These are phyloP conservation scores for Bicyclus anynana DNA, from an alignment of 1,140 invertebrate genomes.

Conservation along the genomic window DNA sequence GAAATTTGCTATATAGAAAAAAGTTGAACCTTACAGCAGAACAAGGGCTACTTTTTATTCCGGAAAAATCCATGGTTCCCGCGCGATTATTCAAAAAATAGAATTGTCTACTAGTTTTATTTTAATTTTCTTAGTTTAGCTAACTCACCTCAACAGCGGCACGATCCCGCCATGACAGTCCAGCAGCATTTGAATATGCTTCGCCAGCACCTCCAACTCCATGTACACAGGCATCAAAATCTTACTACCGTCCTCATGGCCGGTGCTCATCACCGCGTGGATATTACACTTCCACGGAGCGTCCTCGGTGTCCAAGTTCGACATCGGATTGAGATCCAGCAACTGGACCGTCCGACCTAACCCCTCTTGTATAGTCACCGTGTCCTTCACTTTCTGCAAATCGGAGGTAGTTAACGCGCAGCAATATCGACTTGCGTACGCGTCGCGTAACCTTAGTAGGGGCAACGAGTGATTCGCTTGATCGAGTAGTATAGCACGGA, in stretches of 20 bases:
- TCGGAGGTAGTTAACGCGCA: conserved; percentile 87
- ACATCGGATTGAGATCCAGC: conserved; percentile 56
- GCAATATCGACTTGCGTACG: conserved; percentile 89
- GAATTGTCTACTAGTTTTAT: too few species aligned
- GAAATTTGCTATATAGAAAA: too few species aligned
- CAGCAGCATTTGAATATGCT: conserved; percentile 82
- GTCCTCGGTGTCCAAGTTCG: conserved; percentile 56
- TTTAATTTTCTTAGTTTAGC: too few species aligned
- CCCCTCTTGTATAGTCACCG: conserved; percentile 69
- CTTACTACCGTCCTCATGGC: conserved; percentile 81
- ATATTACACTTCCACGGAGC: conserved; percentile 78
- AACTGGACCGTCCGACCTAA: conserved; percentile 83
- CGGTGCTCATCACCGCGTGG: conserved; percentile 74
- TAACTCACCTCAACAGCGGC: conserved; percentile 56
- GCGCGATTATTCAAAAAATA: too few species aligned
- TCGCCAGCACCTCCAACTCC: conserved; percentile 80
- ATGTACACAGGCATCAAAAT: conserved; percentile 84
- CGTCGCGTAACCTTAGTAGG: conserved; percentile 88
- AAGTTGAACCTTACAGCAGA: too few species aligned
- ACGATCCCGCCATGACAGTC: conserved; percentile 59
- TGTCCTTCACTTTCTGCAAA: conserved; percentile 86
- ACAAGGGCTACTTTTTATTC: too few species aligned
- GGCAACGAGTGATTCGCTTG: conserved; percentile 85
- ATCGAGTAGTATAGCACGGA: conserved; percentile 77
- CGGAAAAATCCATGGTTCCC: too few species aligned